These are phyloP conservation scores for Mesorhabditis belari DNA, from an alignment of 2,888 invertebrate species.

Conservation along the genomic window DNA sequence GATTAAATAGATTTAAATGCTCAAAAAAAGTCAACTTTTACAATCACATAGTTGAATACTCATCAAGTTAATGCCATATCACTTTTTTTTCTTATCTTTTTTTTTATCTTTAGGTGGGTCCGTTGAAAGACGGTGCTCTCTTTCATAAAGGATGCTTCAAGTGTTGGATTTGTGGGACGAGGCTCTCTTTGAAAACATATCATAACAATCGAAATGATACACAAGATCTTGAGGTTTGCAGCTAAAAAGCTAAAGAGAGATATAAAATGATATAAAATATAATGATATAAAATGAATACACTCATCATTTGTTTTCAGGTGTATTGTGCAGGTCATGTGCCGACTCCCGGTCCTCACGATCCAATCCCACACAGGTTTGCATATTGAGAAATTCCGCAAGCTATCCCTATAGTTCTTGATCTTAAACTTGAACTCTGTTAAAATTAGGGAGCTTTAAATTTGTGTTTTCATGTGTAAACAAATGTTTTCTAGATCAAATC, in stretches of 20 bases:
- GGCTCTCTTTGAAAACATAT: slow-evolving; percentile 53
- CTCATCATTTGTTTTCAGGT: slow-evolving; percentile 30
- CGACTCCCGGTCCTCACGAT: slow-evolving; percentile 54
- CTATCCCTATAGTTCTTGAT: not conserved
- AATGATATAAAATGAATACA: not conserved
- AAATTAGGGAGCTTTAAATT: not conserved
- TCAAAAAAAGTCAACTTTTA: too few species aligned
- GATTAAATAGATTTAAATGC: too few species aligned
- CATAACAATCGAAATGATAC: slow-evolving; percentile 53
- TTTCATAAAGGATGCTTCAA: slow-evolving; percentile 54
- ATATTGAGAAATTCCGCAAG: not conserved
- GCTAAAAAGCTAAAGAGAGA: not conserved
- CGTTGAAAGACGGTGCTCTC: slow-evolving; percentile 52
- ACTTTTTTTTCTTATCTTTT: too few species aligned
- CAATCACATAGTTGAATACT: too few species aligned
- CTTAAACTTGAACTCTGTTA: not conserved
- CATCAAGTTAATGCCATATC: too few species aligned
- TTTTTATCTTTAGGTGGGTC: slow-evolving; percentile 39
- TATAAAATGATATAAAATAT: not conserved
- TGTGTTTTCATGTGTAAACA: not conserved
- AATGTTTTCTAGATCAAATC: slow-evolving; percentile 35
- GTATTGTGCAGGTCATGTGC: slow-evolving; percentile 54
- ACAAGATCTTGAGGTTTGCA: slow-evolving; percentile 49
- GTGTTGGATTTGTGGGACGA: slow-evolving; percentile 54
- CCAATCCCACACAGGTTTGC: slow-evolving; percentile 51